Conservation (phyloP, 2,797 vertebrate species). For the Notamacropus eugenii region DNA sequence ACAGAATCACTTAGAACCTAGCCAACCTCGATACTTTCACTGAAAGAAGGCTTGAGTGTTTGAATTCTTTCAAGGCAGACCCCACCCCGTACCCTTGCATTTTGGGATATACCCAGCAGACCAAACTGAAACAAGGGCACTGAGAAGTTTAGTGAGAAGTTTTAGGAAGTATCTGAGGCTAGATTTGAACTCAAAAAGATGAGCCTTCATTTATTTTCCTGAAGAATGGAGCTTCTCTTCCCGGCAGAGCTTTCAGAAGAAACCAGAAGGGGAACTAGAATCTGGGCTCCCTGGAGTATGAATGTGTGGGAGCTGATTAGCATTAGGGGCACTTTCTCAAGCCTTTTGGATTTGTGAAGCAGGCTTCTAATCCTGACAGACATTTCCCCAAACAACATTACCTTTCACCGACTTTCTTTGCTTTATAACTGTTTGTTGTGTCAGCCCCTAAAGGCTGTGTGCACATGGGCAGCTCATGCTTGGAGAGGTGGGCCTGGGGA, state of each 20-base stretch:
- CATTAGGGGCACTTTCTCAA: not conserved
- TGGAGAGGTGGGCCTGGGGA: not conserved
- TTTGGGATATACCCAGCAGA: no score
- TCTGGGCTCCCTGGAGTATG: not conserved
- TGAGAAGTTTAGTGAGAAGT: not conserved
- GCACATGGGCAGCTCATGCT: constrained; percentile 28
- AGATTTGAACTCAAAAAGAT: no score
- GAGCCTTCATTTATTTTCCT: constrained; percentile 58
- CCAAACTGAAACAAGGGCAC: no score
- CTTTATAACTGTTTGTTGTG: constrained; percentile 70
- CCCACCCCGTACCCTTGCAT: no score
- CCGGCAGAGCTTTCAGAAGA: constrained; percentile 48
- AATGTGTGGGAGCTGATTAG: constrained; percentile 16
- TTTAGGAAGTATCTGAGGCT: no score
- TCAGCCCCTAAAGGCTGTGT: constrained; percentile 47
- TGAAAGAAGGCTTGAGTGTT: no score
- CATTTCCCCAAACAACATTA: constrained; percentile 68
- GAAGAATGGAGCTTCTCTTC: constrained; percentile 34
- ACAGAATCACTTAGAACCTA: no score
- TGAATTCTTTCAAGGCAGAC: no score
- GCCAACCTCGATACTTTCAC: no score
- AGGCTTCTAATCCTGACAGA: constrained; percentile 57
- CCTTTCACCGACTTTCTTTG: constrained; percentile 77
- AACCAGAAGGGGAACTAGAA: not conserved
- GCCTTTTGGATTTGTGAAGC: constrained; percentile 52